These are phyloP conservation scores for Oreochromis grahami DNA, from an alignment of 2,797 vertebrate genomes.

Conservation along the genomic window DNA sequence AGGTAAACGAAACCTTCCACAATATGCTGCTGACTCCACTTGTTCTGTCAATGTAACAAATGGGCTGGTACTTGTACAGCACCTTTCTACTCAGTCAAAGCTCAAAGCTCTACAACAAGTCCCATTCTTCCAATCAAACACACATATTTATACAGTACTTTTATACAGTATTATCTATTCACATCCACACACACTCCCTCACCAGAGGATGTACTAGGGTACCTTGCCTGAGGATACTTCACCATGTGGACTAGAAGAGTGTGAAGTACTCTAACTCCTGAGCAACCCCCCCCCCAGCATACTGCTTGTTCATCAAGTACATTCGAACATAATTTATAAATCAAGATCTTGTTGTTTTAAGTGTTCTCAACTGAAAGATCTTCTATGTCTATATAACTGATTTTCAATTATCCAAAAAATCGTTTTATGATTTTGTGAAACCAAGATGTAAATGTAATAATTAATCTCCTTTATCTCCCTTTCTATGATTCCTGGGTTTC, in stretches of 20 bases:
- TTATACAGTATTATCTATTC: neutral
- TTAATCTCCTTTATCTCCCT: neutral
- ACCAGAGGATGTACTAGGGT: neutral
- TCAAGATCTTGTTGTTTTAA: neutral
- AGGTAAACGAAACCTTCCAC: slow-evolving; percentile 46
- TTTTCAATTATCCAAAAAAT: neutral
- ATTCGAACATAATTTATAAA: neutral
- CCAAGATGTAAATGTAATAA: neutral
- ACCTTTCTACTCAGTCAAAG: neutral
- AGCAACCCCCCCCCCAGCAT: neutral
- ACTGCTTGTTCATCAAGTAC: neutral
- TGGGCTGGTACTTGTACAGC: neutral
- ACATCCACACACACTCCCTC: neutral
- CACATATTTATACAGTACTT: neutral
- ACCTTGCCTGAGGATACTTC: neutral
- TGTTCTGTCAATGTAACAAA: neutral
- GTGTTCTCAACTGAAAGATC: neutral
- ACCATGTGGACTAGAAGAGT: neutral
- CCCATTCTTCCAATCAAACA: rapidly evolving
- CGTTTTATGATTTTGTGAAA: neutral
- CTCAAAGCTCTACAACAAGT: neutral
- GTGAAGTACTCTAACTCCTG: neutral
- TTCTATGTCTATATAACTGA: neutral
- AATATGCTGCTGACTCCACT: neutral
- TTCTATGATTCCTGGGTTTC: neutral